Evolutionary conservation across 2,888 invertebrate species (phyloP).

Genomic region (Gryllus longicercus): DNA sequence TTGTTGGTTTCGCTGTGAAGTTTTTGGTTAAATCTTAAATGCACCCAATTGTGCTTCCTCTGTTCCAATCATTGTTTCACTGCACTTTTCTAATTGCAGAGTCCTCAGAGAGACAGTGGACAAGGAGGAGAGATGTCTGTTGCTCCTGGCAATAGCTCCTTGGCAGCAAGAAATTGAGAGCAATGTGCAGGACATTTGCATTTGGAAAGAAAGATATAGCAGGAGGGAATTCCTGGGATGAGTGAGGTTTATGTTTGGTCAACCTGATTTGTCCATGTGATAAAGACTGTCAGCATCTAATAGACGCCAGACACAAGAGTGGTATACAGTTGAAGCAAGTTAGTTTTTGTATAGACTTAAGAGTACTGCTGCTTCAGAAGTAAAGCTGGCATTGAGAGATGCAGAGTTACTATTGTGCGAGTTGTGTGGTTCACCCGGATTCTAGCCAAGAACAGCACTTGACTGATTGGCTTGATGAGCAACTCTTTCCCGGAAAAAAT

Average conservation of each 20-base stretch:
- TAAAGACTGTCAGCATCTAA: background rate
- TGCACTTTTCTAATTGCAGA: slow-evolving; percentile 45
- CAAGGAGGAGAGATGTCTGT: slow-evolving; percentile 57
- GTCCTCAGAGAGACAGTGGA: slow-evolving; percentile 55
- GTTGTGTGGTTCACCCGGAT: background rate
- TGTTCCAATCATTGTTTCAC: too few species aligned
- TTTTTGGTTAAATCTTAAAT: too few species aligned
- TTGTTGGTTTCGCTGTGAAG: too few species aligned
- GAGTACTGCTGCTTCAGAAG: background rate
- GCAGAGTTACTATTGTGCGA: too few species aligned
- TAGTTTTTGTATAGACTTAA: background rate
- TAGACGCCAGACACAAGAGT: background rate
- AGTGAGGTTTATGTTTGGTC: background rate
- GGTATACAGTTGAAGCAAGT: slow-evolving; percentile 3
- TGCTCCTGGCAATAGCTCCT: slow-evolving; percentile 53
- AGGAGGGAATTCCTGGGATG: background rate
- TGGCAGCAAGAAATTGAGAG: slow-evolving; percentile 49
- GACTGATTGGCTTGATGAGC: background rate
- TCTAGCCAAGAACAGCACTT: background rate
- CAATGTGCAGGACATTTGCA: too few species aligned
- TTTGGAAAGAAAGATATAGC: background rate
- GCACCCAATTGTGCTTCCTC: too few species aligned
- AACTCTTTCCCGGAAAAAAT: background rate
- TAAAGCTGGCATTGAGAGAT: background rate
- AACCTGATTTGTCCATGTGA: background rate